A percentile compares a stretch with the other conserved stretches of the same genome.
phyloP scores from a whole-genome alignment of 2,113 vertebrate genomes.

The Podarcis raffonei region DNA sequence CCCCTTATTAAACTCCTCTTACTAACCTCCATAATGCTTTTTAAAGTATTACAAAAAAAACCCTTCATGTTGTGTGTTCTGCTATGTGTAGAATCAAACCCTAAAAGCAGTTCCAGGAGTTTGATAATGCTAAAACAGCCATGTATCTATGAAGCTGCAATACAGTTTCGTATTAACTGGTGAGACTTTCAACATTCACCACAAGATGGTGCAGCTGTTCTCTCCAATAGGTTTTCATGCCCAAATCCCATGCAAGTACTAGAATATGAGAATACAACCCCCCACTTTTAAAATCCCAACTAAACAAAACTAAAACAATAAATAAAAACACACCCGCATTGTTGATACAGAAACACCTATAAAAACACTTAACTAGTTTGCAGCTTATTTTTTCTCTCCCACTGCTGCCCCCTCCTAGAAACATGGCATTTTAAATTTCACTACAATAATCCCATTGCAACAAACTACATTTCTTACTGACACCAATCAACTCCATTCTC shows the following conservation, averaged over 20 bases:
- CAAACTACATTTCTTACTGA: not conserved
- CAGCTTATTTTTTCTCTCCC: not conserved
- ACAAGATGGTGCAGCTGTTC: slow-evolving; percentile 1
- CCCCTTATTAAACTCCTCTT: too few relatives aligned
- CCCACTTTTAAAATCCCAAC: not conserved
- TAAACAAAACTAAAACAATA: not conserved
- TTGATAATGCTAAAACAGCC: not conserved
- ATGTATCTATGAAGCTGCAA: not conserved
- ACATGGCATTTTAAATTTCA: not conserved
- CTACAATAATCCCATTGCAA: not conserved
- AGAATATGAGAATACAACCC: not conserved
- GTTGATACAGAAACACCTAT: not conserved
- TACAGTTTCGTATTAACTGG: not conserved
- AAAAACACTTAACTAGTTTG: rapidly evolving
- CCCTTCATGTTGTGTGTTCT: too few relatives aligned
- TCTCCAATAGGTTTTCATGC: not conserved
- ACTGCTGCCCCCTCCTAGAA: slow-evolving; percentile 6
- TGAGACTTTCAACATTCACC: not conserved
- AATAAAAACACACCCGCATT: not conserved
- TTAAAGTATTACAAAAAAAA: too few relatives aligned
- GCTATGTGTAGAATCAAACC: not conserved
- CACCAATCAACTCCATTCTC: not conserved
- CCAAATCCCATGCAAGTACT: not conserved
- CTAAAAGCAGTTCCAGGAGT: not conserved
- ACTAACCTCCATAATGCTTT: too few relatives aligned